Conservation (phyloP, 2,113 vertebrate genomes). For the Melanocharis versteri region DNA sequence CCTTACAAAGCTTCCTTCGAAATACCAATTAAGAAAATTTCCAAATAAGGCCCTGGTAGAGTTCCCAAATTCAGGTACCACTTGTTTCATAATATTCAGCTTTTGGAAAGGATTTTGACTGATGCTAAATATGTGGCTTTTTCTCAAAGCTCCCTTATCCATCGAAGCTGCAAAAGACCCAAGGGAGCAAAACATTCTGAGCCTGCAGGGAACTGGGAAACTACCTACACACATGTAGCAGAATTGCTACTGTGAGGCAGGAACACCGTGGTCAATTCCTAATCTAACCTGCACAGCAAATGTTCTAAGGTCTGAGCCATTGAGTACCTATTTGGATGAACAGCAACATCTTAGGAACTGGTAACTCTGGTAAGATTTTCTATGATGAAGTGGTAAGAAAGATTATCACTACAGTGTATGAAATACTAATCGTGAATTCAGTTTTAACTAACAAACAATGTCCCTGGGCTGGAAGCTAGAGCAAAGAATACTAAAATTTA, state of each 20-base stretch:
- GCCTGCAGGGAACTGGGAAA: background rate
- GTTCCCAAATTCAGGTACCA: background rate
- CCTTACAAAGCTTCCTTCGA: background rate
- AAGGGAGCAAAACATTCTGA: background rate
- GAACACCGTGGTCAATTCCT: background rate
- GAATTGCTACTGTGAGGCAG: background rate
- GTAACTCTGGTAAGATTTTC: background rate
- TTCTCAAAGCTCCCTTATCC: background rate
- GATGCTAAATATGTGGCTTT: background rate
- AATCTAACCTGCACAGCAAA: background rate
- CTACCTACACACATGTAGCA: background rate
- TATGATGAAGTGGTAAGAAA: background rate
- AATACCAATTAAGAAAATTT: background rate
- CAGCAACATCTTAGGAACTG: background rate
- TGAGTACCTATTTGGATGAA: background rate
- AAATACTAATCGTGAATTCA: background rate
- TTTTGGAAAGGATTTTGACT: background rate
- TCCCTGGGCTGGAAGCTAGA: background rate
- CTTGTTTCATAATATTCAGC: background rate
- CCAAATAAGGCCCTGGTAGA: background rate
- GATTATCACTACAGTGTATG: background rate
- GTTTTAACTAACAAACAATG: background rate
- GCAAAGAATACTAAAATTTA: background rate
- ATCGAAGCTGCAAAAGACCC: background rate
- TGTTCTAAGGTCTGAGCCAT: background rate